Evolutionary conservation across 1,140 invertebrate genomes (phyloP).

Genomic region (Charaxes varanes): DNA sequence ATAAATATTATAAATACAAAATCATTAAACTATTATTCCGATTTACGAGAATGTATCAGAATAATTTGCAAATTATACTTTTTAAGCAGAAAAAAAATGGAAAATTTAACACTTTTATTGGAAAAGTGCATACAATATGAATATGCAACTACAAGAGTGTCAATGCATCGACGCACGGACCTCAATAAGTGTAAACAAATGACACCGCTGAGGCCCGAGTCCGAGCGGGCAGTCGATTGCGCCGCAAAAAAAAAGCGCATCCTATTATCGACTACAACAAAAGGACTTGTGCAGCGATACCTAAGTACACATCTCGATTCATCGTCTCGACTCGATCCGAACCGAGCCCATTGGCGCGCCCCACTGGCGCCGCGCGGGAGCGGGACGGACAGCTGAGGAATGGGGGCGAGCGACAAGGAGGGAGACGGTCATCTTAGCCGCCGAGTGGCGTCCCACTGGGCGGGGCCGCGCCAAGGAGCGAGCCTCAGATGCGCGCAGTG

Average conservation of each 20-base stretch:
- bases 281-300: constrained; percentile 72
- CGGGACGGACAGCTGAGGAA: constrained; percentile 34
- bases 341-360: constrained; percentile 70
- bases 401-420: constrained; percentile 44
- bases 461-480: constrained; percentile 67
- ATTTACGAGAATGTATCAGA: no score
- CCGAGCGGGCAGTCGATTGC: constrained; percentile 55
- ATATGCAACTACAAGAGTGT: neutral
- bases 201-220: constrained; percentile 20
- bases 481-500: constrained; percentile 67
- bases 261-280: constrained; percentile 74
- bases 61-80: no score
- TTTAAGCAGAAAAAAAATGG: no score
- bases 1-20: no score
- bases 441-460: constrained; percentile 70
- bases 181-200: constrained; percentile 28
- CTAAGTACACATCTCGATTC: constrained; percentile 73
- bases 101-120: no score
- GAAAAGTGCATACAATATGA: neutral
- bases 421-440: constrained; percentile 64
- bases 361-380: constrained; percentile 62
- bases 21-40: no score
- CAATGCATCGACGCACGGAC: neutral
- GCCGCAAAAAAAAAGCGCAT: constrained; percentile 68
- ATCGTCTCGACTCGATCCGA: constrained; percentile 71